These are phyloP conservation scores for Drosophila mayri DNA, from an alignment of 1,140 invertebrate species.

Conservation along the genomic window DNA sequence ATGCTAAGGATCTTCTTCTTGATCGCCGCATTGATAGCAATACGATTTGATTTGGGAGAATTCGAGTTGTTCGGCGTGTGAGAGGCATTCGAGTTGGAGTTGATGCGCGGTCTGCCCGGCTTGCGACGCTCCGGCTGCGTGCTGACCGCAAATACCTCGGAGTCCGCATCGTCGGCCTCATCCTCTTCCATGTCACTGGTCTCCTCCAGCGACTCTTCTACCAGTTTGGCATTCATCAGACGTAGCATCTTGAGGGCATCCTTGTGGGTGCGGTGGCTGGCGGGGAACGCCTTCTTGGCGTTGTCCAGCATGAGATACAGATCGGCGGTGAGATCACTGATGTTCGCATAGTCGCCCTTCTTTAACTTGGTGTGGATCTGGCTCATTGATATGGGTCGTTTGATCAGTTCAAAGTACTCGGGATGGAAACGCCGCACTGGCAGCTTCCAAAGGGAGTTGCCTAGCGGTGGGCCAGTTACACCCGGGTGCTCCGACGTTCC, in stretches of 20 bases:
- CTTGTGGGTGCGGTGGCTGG: slow-evolving; percentile 94
- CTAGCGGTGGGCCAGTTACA: slow-evolving; percentile 88
- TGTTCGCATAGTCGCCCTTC: slow-evolving; percentile 92
- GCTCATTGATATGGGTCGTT: slow-evolving; percentile 96
- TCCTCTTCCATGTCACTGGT: slow-evolving; percentile 77
- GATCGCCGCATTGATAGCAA: slow-evolving; percentile 84
- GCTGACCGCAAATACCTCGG: slow-evolving; percentile 49
- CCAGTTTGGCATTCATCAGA: slow-evolving; percentile 81
- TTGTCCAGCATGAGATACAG: slow-evolving; percentile 99
- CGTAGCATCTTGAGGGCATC: slow-evolving; percentile 87
- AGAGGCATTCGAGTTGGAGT: slow-evolving; percentile 85
- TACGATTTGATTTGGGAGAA: slow-evolving; percentile 78
- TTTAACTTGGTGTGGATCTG: slow-evolving; percentile 97
- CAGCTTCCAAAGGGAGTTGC: slow-evolving; percentile 96
- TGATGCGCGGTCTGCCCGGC: slow-evolving; percentile 81
- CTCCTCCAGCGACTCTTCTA: slow-evolving; percentile 79
- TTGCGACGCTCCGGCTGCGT: slow-evolving; percentile 74
- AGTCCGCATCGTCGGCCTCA: slow-evolving; percentile 47
- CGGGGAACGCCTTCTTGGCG: slow-evolving; percentile 96
- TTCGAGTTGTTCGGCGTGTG: slow-evolving; percentile 78
- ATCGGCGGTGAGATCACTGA: slow-evolving; percentile 96
- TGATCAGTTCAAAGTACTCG: slow-evolving; percentile 99
- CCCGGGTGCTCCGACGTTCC: slow-evolving; percentile 83
- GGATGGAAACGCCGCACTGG: slow-evolving; percentile 96
- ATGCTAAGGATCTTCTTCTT: slow-evolving; percentile 91